Evolutionary conservation across 2,888 invertebrate genomes (phyloP).

Genomic region (Trimorus sp.): DNA sequence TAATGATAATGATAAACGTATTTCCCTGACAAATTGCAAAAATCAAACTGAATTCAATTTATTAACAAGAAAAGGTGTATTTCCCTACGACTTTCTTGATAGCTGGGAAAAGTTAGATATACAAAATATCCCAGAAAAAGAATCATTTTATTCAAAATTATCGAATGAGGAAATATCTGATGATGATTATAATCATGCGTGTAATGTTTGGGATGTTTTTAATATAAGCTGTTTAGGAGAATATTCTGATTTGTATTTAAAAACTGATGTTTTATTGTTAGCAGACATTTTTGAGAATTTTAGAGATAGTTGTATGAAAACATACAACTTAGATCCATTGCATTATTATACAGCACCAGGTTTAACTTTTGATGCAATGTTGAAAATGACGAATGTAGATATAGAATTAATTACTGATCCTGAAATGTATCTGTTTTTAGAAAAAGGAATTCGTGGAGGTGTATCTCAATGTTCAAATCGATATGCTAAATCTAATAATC

Average conservation of each 20-base stretch:
- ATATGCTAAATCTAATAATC: conserved; percentile 65
- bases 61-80: conserved; percentile 9
- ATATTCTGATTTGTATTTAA: conserved; percentile 21
- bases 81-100: conserved; percentile 9
- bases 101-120: not conserved
- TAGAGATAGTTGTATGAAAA: conserved; percentile 47
- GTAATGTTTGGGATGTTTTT: conserved; percentile 5
- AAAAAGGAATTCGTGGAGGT: conserved; percentile 1
- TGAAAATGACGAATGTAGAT: conserved; percentile 5
- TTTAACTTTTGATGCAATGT: not conserved
- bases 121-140: not conserved
- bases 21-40: not conserved
- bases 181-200: conserved; percentile 8
- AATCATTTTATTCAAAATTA: conserved; percentile 7
- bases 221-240: not conserved
- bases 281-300: conserved; percentile 51
- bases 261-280: conserved; percentile 15
- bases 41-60: not conserved
- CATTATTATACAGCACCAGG: conserved; percentile 15
- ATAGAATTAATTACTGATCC: conserved; percentile 1
- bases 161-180: not conserved
- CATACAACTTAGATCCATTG: conserved; percentile 14
- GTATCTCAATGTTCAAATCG: conserved; percentile 13
- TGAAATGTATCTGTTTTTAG: conserved; percentile 37
- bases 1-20: not conserved